Percentiles rank a stretch among this genome's conserved stretches.
These are phyloP conservation scores for Coracopsis vasa DNA, from an alignment of 2,113 vertebrate genomes.

Conservation along the genomic window DNA sequence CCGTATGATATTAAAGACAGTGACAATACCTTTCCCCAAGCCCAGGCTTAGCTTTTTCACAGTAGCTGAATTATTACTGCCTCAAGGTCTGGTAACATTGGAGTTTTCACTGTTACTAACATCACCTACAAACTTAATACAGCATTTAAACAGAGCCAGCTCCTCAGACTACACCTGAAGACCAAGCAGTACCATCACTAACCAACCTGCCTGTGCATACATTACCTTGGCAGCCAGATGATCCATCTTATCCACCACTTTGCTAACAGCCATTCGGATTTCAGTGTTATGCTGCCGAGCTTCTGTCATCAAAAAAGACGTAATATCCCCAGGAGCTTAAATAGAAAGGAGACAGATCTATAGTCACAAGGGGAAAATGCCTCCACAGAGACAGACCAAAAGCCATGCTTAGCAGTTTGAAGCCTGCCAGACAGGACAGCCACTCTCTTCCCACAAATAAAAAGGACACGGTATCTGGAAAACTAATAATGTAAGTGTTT, in stretches of 20 bases:
- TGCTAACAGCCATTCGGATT: slow-evolving; percentile 88
- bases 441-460: background rate
- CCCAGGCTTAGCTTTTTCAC: background rate
- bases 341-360: background rate
- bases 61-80: background rate
- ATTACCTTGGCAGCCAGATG: slow-evolving; percentile 87
- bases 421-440: background rate
- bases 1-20: background rate
- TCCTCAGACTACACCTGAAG: background rate
- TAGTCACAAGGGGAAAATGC: background rate
- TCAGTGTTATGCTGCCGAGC: slow-evolving; percentile 96
- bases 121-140: background rate
- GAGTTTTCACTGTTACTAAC: background rate
- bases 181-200: background rate
- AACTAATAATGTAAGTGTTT: background rate
- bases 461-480: background rate
- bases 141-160: background rate
- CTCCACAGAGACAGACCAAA: background rate
- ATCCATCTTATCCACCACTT: slow-evolving; percentile 94
- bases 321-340: slow-evolving; percentile 84
- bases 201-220: background rate
- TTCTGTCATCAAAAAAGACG: slow-evolving; percentile 94
- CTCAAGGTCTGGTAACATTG: background rate
- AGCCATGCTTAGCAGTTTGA: background rate
- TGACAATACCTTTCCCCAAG: background rate